phyloP scores from a whole-genome alignment of 2,888 invertebrate genomes.

The Nymphalis urticae region DNA sequence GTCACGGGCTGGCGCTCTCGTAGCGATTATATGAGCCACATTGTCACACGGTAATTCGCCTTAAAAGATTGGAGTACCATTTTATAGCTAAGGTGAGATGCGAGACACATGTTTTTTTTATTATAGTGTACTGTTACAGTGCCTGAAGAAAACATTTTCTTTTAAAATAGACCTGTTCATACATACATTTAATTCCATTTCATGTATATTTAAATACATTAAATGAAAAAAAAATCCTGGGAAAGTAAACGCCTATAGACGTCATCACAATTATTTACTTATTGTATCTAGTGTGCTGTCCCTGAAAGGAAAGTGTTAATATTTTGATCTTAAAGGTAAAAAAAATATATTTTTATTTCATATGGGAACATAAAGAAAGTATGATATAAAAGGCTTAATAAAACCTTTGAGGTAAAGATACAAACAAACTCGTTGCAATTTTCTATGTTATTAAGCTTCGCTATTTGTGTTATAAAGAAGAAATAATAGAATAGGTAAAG shows the following conservation, averaged over 20 bases:
- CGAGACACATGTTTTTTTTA: conserved; percentile 45
- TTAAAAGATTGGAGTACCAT: conserved; percentile 68
- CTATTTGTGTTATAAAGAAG: conserved; percentile 4
- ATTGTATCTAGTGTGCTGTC: too few relatives aligned
- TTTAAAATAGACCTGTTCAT: too few relatives aligned
- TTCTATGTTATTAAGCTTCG: conserved; percentile 20
- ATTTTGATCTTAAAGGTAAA: conserved; percentile 19
- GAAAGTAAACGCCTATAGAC: too few relatives aligned
- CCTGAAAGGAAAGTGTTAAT: too few relatives aligned
- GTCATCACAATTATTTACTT: too few relatives aligned
- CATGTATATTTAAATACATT: too few relatives aligned
- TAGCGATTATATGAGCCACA: conserved; percentile 42
- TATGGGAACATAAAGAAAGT: conserved; percentile 20
- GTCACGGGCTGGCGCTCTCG: conserved; percentile 61
- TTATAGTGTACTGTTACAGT: conserved; percentile 8
- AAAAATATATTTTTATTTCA: conserved; percentile 29
- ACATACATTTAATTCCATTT: too few relatives aligned
- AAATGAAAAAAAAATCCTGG: too few relatives aligned
- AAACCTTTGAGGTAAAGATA: conserved; percentile 37
- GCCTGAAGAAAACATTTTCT: too few relatives aligned
- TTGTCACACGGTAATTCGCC: conserved; percentile 59
- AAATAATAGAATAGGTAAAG: conserved; percentile 3
- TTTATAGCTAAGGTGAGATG: conserved; percentile 51
- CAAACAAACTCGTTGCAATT: conserved; percentile 25
- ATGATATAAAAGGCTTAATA: conserved; percentile 34